These are phyloP conservation scores for Melanargia galathea DNA, from an alignment of 2,888 invertebrate species.

Conservation along the genomic window DNA sequence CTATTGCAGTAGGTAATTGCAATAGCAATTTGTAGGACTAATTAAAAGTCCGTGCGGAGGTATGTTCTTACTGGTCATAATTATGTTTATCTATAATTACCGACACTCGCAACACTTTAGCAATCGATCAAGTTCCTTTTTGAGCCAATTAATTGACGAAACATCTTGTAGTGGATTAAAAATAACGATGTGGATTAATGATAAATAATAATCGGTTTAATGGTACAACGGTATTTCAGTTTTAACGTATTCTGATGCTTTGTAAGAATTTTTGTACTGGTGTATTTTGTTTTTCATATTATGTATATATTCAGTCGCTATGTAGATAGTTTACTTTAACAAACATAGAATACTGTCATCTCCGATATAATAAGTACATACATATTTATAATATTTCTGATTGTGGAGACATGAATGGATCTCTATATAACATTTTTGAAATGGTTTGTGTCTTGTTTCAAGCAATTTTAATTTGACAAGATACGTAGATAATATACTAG, in stretches of 20 bases:
- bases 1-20: too few relatives aligned
- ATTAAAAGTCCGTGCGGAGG: constrained; percentile 36
- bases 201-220: constrained; percentile 16
- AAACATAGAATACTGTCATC: too few relatives aligned
- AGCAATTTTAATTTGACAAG: too few relatives aligned
- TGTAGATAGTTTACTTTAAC: too few relatives aligned
- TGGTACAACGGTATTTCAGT: neutral
- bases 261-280: neutral
- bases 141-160: constrained; percentile 11
- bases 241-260: neutral
- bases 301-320: neutral
- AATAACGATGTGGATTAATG: constrained; percentile 11
- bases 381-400: too few relatives aligned
- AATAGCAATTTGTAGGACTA: constrained; percentile 24
- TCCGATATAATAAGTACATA: too few relatives aligned
- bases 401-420: too few relatives aligned
- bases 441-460: too few relatives aligned
- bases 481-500: too few relatives aligned
- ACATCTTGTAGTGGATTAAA: constrained; percentile 8
- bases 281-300: neutral
- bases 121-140: constrained; percentile 19
- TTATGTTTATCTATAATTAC: constrained; percentile 34
- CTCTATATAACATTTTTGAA: too few relatives aligned
- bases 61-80: constrained; percentile 28
- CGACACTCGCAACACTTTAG: constrained; percentile 17